These are phyloP conservation scores for Myathropa florea DNA, from an alignment of 2,888 invertebrate genomes.

Conservation along the genomic window DNA sequence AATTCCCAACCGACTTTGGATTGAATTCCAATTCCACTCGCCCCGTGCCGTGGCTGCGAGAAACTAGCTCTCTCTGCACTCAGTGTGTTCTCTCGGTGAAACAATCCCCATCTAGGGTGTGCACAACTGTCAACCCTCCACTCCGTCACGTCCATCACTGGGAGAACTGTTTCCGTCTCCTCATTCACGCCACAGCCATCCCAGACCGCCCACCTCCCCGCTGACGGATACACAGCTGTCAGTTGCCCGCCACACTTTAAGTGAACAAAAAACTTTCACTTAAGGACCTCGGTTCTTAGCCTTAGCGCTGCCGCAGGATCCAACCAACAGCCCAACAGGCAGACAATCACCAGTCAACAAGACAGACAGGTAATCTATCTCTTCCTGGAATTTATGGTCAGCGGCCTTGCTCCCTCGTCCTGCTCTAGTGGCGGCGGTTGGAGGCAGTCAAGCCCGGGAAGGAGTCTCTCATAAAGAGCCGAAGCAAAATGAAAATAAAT, in stretches of 20 bases:
- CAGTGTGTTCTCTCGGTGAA: constrained; percentile 4
- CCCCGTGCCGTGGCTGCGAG: too few species aligned
- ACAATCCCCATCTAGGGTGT: too few species aligned
- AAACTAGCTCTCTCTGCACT: constrained; percentile 2
- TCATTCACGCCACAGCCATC: too few species aligned
- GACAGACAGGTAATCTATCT: constrained; percentile 66
- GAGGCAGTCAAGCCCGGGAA: too few species aligned
- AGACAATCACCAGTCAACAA: constrained; percentile 31
- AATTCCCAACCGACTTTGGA: constrained; percentile 15
- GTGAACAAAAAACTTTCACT: constrained; percentile 55
- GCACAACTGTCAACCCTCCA: constrained; percentile 29
- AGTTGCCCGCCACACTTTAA: constrained; percentile 47
- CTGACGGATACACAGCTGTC: constrained; percentile 63
- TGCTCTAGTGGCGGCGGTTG: background rate
- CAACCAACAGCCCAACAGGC: background rate
- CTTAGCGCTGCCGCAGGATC: constrained; percentile 10
- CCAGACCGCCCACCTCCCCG: constrained; percentile 6
- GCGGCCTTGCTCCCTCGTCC: constrained; percentile 45
- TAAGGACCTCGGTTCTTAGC: constrained; percentile 48
- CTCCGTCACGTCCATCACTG: background rate
- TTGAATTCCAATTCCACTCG: background rate
- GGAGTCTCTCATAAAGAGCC: background rate
- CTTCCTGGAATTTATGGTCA: constrained; percentile 57
- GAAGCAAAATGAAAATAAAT: constrained; percentile 42
- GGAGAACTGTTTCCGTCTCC: constrained; percentile 23